Conservation (phyloP, 37 sponge, comb jelly and placozoan genomes). For the Petrosia ficiformis region DNA sequence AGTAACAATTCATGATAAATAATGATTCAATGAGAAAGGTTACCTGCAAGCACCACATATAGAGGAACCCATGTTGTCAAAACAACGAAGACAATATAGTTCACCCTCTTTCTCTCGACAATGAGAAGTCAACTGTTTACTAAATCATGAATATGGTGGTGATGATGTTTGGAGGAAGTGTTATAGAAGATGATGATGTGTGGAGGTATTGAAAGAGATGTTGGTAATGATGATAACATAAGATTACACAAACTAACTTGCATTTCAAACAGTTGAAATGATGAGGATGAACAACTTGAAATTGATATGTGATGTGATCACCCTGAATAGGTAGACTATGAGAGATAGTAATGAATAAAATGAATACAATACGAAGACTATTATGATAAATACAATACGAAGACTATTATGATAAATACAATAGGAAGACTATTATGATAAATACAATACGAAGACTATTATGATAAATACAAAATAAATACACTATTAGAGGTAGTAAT, state of each 20-base stretch:
- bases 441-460: too few species aligned
- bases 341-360: too few species aligned
- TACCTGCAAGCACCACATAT: constrained; percentile 91
- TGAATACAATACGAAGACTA: too few species aligned
- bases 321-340: constrained; percentile 86
- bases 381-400: too few species aligned
- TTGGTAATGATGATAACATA: neutral
- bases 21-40: neutral
- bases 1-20: neutral
- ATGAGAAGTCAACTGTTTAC: constrained; percentile 67
- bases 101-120: constrained; percentile 80
- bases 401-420: too few species aligned
- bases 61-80: constrained; percentile 87
- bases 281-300: constrained; percentile 82
- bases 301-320: constrained; percentile 80
- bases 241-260: constrained; percentile 41
- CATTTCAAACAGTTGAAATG: constrained; percentile 95
- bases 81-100: constrained; percentile 93
- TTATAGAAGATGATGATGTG: neutral
- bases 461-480: too few species aligned
- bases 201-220: constrained; percentile 3
- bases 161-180: constrained; percentile 2
- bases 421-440: too few species aligned
- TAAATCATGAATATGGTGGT: constrained; percentile 14
- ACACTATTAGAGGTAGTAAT: too few species aligned